Conservation (phyloP, 1,140 invertebrate genomes). For the Nomia melanderi region DNA sequence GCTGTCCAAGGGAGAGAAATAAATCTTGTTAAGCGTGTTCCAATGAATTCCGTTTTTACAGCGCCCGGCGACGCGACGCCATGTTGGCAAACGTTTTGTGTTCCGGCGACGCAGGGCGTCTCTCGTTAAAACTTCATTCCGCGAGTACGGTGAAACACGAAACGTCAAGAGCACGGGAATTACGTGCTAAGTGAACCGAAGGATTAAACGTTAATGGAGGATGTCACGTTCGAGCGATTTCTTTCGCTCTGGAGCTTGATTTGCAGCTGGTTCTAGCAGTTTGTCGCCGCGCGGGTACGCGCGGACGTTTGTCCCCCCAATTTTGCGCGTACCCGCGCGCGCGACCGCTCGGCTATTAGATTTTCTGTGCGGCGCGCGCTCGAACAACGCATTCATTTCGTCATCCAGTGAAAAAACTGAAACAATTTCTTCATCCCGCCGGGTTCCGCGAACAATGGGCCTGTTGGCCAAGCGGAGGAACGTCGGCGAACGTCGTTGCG, state of each 20-base stretch:
- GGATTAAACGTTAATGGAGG: slow-evolving; percentile 27
- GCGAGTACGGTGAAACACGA: neutral
- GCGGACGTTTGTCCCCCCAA: neutral
- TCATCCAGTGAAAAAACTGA: slow-evolving; percentile 1
- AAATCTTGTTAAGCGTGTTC: neutral
- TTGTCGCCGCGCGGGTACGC: neutral
- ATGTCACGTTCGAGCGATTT: slow-evolving; percentile 19
- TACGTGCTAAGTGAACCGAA: slow-evolving; percentile 28
- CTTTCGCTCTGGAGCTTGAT: neutral
- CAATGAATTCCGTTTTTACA: slow-evolving; percentile 10
- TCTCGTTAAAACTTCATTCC: slow-evolving; percentile 29
- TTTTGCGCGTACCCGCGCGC: neutral
- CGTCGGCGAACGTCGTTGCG: slow-evolving; percentile 14
- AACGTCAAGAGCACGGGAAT: slow-evolving; percentile 6
- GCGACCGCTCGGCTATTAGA: slow-evolving; percentile 12
- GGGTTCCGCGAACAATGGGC: slow-evolving; percentile 11
- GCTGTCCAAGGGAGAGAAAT: neutral
- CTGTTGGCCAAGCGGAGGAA: slow-evolving; percentile 20
- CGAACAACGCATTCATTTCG: neutral
- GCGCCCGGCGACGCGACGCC: neutral
- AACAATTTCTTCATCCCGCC: slow-evolving; percentile 21
- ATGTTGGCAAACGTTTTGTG: neutral
- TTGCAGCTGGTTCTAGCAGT: slow-evolving; percentile 8
- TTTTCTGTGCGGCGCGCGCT: neutral
- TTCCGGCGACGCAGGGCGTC: neutral